These are phyloP conservation scores for Petrocephalus microphthalmus DNA, from an alignment of 2,113 vertebrate genomes.

Conservation along the genomic window DNA sequence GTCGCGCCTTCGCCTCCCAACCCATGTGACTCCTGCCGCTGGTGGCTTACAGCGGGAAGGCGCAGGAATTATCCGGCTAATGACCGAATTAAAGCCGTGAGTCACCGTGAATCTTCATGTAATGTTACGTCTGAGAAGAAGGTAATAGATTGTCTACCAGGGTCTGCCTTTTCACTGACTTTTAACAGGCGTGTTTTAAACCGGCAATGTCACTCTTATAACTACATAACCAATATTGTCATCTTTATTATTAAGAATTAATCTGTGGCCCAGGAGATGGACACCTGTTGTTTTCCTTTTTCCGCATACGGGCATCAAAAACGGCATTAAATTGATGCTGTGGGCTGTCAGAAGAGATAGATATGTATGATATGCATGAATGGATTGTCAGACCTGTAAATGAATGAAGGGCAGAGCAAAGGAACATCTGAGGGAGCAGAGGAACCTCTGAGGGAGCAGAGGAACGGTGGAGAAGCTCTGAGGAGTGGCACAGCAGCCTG, in stretches of 20 bases:
- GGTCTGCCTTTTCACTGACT: conserved; percentile 55
- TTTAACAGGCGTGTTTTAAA: conserved; percentile 7
- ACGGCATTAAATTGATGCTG: background rate
- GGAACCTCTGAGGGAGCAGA: no score
- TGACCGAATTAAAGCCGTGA: conserved; percentile 69
- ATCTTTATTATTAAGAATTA: background rate
- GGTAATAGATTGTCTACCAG: conserved; percentile 63
- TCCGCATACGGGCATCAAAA: background rate
- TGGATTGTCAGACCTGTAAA: background rate
- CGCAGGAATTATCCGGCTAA: conserved; percentile 66
- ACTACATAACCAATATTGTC: background rate
- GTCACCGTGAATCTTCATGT: conserved; percentile 68
- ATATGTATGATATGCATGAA: background rate
- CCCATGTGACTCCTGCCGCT: conserved; percentile 52
- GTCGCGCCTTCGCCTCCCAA: background rate
- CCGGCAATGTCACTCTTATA: background rate
- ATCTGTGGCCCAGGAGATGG: background rate
- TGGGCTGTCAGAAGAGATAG: background rate
- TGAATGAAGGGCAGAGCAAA: background rate
- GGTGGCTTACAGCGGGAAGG: conserved; percentile 57
- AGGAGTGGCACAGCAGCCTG: background rate
- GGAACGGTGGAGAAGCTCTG: background rate
- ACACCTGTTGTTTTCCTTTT: background rate
- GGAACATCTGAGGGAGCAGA: background rate
- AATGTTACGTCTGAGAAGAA: conserved; percentile 44